Evolutionary conservation across 2,797 vertebrate genomes (phyloP).

Genomic region (Sebastes oblongus): DNA sequence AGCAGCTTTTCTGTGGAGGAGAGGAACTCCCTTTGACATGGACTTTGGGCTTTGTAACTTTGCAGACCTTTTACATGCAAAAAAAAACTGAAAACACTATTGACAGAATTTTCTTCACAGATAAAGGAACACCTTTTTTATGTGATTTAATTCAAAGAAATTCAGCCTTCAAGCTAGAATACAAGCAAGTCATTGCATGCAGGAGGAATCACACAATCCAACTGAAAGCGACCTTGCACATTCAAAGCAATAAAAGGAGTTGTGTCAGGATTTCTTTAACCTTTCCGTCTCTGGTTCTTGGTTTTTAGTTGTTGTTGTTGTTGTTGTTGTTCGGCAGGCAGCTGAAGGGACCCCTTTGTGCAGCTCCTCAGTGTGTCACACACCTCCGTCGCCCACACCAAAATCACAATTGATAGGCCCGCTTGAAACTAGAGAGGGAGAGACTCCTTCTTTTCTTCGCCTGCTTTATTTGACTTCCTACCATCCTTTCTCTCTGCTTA

Average conservation of each 20-base stretch:
- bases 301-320: neutral
- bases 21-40: neutral
- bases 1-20: neutral
- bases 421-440: neutral
- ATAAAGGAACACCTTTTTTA: neutral
- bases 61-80: no score
- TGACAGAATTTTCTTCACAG: neutral
- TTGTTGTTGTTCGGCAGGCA: neutral
- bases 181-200: neutral
- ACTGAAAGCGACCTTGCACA: neutral
- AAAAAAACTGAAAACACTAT: neutral
- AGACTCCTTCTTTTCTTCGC: neutral
- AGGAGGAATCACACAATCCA: neutral
- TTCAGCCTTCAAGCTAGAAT: neutral
- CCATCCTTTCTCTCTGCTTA: neutral
- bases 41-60: no score
- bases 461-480: slow-evolving; percentile 42
- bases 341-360: neutral
- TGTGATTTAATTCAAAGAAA: neutral
- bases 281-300: neutral
- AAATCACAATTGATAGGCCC: slow-evolving; percentile 30
- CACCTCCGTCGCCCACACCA: neutral
- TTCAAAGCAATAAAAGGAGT: neutral
- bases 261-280: neutral
- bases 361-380: neutral